Evolutionary conservation across 2,113 vertebrate species (phyloP), one percentile per base, ranked within the genome.

Genomic region (Sceloporus undulatus): DNA sequence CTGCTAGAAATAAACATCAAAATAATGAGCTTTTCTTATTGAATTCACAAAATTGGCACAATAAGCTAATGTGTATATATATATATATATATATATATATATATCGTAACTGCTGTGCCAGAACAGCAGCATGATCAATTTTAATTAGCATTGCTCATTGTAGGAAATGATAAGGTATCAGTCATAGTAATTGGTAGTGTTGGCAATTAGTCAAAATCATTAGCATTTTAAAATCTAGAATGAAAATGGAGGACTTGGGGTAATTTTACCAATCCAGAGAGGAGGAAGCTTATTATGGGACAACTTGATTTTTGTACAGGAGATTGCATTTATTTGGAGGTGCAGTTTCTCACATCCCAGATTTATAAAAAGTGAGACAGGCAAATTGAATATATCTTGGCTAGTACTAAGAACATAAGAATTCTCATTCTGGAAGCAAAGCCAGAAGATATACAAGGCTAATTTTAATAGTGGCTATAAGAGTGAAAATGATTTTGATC

Each of bases 91-190:
- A 74, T 7, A 73, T 79, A 2, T 34, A 83, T 54, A 29, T 14
- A 18, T 9, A 23, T 42, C 93, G 94, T 91, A 90, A 92, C 95
- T 92, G 93, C 93, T 94, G 94, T 94, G 95, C 89, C 92, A 96
- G 95, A 95, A 91, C 93, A 95, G 88, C 90, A 95, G 93, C 74
- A 95, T 92, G 96, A 97, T 97, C 96, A 95, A 95, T 97, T 97
- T 97, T 97, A 97, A 98, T 98, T 98, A 98, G 96, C 95, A 96
- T 95, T 95, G 93, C 85, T 96, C 94, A 96, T 97, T 97, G 97
- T 97, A 95, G 95, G 94, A 96, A 97, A 97, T 97, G 97, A 97
- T 98, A 97, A 97, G 95, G 96, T 98, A 97, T 97, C 97, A 96
- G 96, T 97, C 94, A 97, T 92, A 96, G 95, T 96, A 97, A 97